Conservation (phyloP, 2,797 vertebrate species). For the Rhinophrynus dorsalis region DNA sequence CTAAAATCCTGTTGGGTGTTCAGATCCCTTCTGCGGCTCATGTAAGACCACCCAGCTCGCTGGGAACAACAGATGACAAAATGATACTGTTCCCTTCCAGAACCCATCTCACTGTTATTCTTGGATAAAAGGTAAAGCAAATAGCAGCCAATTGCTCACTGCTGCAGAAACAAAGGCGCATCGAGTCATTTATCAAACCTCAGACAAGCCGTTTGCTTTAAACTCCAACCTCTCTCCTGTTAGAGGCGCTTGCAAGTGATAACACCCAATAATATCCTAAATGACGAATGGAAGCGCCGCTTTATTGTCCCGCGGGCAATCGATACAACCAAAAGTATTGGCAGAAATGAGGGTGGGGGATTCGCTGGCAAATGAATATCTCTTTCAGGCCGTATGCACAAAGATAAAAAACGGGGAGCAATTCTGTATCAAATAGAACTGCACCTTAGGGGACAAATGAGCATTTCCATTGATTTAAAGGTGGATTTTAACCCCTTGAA, state of each 20-base stretch:
- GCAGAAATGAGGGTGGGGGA: slow-evolving; percentile 70
- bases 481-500: no score
- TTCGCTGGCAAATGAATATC: slow-evolving; percentile 56
- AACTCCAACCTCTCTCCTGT: slow-evolving; percentile 86
- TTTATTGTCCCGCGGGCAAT: slow-evolving; percentile 90
- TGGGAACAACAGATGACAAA: slow-evolving; percentile 80
- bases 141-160: slow-evolving; percentile 90
- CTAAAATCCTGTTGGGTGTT: slow-evolving; percentile 72
- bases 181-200: slow-evolving; percentile 92
- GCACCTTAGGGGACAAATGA: no score
- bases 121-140: slow-evolving; percentile 96
- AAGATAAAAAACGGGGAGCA: no score
- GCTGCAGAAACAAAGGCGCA: slow-evolving; percentile 88
- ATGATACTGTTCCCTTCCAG: slow-evolving; percentile 81
- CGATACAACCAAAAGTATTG: slow-evolving; percentile 90
- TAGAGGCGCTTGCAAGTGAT: slow-evolving; percentile 87
- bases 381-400: no score
- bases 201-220: slow-evolving; percentile 81
- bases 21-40: slow-evolving; percentile 60
- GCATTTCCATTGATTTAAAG: no score
- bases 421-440: no score
- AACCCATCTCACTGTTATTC: slow-evolving; percentile 91
- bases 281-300: slow-evolving; percentile 96
- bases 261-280: slow-evolving; percentile 96
- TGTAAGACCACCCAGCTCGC: slow-evolving; percentile 89